phyloP scores from a whole-genome alignment of 1,140 invertebrate species.

The Zophobas atratus region DNA sequence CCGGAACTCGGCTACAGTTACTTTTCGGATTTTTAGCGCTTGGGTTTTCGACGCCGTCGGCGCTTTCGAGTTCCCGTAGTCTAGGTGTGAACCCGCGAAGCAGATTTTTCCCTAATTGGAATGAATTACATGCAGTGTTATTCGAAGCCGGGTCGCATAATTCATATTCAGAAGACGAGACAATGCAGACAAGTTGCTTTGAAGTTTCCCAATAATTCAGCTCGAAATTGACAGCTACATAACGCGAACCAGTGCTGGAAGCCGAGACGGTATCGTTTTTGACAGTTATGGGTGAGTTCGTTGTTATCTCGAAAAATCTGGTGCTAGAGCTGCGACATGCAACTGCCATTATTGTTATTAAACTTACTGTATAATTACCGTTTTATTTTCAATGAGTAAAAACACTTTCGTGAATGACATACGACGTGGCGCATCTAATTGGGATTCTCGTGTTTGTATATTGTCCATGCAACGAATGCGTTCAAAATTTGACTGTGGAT shows the following conservation, averaged over 20 bases:
- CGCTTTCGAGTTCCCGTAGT: background rate
- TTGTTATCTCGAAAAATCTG: background rate
- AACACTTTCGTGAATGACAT: conserved; percentile 39
- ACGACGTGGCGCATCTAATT: conserved; percentile 29
- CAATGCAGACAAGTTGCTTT: too few relatives aligned
- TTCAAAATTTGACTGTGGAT: background rate
- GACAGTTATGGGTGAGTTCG: background rate
- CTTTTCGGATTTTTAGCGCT: background rate
- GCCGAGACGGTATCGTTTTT: too few relatives aligned
- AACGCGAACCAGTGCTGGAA: too few relatives aligned
- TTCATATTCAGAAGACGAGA: too few relatives aligned
- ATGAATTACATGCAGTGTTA: background rate
- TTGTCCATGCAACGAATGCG: background rate
- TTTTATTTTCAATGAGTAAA: conserved; percentile 47
- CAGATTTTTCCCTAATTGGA: conserved; percentile 4
- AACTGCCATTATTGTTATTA: conserved; percentile 40
- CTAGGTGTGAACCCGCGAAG: conserved; percentile 5
- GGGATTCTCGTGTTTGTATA: background rate
- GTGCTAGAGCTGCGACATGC: background rate
- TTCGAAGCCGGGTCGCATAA: too few relatives aligned
- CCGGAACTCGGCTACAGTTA: conserved; percentile 13
- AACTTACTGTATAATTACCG: conserved; percentile 49
- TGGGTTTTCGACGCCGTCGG: background rate
- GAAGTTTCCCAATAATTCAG: too few relatives aligned
- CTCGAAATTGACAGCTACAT: too few relatives aligned